Percentiles rank a stretch among this genome's conserved stretches.
Conservation (phyloP, 2,797 vertebrate species). For the Denticeps clupeoides region DNA sequence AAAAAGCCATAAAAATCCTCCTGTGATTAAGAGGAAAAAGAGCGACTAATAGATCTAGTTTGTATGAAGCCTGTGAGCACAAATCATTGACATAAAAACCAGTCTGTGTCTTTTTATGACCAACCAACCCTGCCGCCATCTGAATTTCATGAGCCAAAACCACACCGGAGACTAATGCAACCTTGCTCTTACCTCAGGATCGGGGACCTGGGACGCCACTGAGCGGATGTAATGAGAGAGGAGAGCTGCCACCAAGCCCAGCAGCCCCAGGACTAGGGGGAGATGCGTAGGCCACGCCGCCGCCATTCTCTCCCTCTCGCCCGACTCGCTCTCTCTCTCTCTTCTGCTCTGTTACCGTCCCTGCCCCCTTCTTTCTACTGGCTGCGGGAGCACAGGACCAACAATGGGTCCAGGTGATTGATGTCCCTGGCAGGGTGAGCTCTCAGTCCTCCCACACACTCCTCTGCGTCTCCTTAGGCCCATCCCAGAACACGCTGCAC, state of each 20-base stretch:
- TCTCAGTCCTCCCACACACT: neutral
- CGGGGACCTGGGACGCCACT: constrained; percentile 58
- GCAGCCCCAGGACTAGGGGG: constrained; percentile 37
- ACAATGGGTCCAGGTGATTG: constrained; percentile 8
- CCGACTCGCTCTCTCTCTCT: constrained; percentile 38
- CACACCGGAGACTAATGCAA: no score
- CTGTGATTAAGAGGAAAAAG: no score
- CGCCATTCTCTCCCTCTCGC: constrained; percentile 49
- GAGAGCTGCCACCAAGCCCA: constrained; percentile 47
- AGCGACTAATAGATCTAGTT: no score
- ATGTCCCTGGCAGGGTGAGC: neutral
- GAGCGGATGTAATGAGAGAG: constrained; percentile 56
- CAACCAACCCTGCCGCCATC: no score
- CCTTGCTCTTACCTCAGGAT: constrained; percentile 62
- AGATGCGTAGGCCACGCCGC: constrained; percentile 43
- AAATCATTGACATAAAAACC: no score
- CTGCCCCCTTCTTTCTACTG: constrained; percentile 13
- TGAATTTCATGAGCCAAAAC: no score
- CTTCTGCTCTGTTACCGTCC: constrained; percentile 12
- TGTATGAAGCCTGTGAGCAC: no score
- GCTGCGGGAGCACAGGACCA: neutral
- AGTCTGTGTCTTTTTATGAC: no score
- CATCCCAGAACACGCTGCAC: constrained; percentile 16
- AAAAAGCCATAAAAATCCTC: no score
- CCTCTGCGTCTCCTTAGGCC: constrained; percentile 2